Base-by-base conservation (phyloP, 2,888 invertebrate genomes). In the Crepidodera aurea region DNA sequence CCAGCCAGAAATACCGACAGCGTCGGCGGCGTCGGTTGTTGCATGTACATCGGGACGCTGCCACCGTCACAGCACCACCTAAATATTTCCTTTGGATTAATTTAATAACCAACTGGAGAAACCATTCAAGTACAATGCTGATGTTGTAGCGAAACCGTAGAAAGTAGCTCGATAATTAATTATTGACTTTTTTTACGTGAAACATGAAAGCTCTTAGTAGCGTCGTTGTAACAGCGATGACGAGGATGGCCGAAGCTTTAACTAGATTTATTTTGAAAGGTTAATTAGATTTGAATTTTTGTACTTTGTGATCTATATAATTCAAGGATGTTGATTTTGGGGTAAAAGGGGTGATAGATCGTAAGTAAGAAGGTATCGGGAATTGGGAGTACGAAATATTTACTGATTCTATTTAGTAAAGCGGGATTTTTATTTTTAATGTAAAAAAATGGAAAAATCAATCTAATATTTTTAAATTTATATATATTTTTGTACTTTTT, bases 71-170 rank as follows among this genome's bases (percentile, higher is more conserved):
- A 29, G 19, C 39, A 51, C 18, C 55, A 22, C 13, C 59, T 12
- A 27, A 48, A 55, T 48, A 55, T 48, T 48, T 46, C 48, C 60
- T 32, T 46, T 54, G 67, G 67, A 72, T 73, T 76, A 76, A 76
- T 76, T 75, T 71, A 76, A 75, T 74, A 75, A 75, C 73, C 72
- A 73, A 70, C 65, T 69, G 58, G 51, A 53, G 76, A 77, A 75
- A 73, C 76, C 74, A 42, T 51, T 61, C 64, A 75, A 75, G 68
- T 71, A 56, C 64, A 65, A 66, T 72, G 68, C 70, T 69, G 69
- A 73, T 71, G 72, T 73, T 70, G 71, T 71, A 69, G 67, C 60
- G 75, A 75, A 75, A 62, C 75, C 74, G 48, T 62, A 61, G 58
- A 71, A 73, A 66, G 54, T 37, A 53, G 67, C 67, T 71, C 70